Evolutionary conservation across 2,888 invertebrate species (phyloP), one percentile per base, ranked within the genome.

Genomic region (Pyrochroa serraticornis): DNA sequence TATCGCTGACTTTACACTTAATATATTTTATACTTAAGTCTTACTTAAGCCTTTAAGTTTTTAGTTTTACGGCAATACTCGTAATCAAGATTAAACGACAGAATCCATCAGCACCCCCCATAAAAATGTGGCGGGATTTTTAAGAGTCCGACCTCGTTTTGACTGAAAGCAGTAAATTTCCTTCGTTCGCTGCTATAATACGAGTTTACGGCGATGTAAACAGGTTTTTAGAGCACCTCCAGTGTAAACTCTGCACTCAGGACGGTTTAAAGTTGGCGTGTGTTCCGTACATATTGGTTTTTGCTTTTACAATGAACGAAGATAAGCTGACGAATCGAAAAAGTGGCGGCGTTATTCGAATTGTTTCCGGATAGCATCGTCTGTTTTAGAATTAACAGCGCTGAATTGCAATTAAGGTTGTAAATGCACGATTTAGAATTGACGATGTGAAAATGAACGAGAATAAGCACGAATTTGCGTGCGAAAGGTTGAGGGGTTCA

Each of bases 281-380:
- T 53, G 48, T 56, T 50, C 51, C 43, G 57, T 62, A 62, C 57
- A 62, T 60, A 56, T 59, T 55, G 55, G 54, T 58, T 58, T 58
- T 58, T 58, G 45, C 52, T 54, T 54, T 53, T 45, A 59, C 57
- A 57, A 57, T 57, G 46, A 45, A 51, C 57, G 45, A 45, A 60
- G 63, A 63, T 63, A 63, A 63, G 63, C 51, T 34, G 45, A 42
- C 45, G 5, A 51, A 36, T 62, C 58, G 55, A 59, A 64, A 62
- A 62, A 57, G 43, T 67, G 63, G 65, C 61, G 61, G 58, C 63
- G 60, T 64, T 64, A 64, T 66, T 66, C 54, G 58, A 56, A 58
- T 63, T 53, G 65, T 53, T 58, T 42, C 49, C 62, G 36, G 60
- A 51, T 56, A 57, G 55, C 55, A 63, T 63, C 63, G 58, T 63